Conservation (phyloP, 2,888 invertebrate genomes). For the Agrypnus murinus region DNA sequence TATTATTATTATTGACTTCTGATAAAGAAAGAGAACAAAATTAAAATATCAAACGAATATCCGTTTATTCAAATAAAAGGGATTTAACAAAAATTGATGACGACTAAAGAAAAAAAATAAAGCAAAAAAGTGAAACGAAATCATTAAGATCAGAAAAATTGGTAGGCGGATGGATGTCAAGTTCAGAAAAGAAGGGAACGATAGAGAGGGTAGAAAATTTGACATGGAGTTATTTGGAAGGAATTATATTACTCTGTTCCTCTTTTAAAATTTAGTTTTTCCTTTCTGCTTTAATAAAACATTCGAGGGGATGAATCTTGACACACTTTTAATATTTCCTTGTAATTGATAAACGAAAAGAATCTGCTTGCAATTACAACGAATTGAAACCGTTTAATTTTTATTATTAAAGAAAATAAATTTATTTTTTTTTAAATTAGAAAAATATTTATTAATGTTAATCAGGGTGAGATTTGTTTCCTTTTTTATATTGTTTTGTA, state of each 20-base stretch:
- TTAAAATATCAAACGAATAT: not conserved
- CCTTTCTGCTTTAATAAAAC: too few species aligned
- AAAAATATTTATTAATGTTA: too few species aligned
- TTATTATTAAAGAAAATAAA: too few species aligned
- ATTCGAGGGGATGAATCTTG: too few species aligned
- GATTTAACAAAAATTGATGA: not conserved
- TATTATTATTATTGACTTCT: not conserved
- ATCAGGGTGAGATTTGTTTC: too few species aligned
- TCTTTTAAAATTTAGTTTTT: not conserved
- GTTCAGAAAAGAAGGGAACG: constrained; percentile 6
- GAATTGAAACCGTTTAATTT: too few species aligned
- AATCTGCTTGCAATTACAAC: too few species aligned
- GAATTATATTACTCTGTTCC: constrained; percentile 2
- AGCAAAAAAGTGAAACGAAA: constrained; percentile 9
- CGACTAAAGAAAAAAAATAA: too few species aligned
- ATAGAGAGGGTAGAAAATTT: constrained; percentile 23
- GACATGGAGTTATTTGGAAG: constrained; percentile 1
- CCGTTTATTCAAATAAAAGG: not conserved
- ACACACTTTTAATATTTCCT: too few species aligned
- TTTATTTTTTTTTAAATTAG: too few species aligned
- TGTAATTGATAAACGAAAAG: too few species aligned
- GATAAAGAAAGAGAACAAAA: not conserved
- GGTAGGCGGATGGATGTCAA: constrained; percentile 28
- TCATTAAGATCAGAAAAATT: constrained; percentile 29
- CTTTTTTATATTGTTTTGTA: too few species aligned